Percentiles rank a stretch among this genome's conserved stretches.
Evolutionary conservation across 2,888 invertebrate genomes (phyloP).

Genomic region (Nasonia oneida): DNA sequence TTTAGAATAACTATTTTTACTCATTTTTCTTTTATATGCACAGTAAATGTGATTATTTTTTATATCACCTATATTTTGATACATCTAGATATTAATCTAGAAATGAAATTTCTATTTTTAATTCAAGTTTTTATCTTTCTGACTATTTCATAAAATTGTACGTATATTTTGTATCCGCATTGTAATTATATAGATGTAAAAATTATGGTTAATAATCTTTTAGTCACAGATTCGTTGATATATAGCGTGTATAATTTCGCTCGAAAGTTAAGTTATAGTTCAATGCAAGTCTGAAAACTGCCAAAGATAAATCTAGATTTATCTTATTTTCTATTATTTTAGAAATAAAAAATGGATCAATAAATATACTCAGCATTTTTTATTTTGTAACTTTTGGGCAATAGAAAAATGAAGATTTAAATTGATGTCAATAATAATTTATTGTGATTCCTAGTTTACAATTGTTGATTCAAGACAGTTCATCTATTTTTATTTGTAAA

Average conservation of each 20-base stretch:
- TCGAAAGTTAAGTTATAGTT: constrained; percentile 43
- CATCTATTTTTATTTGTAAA: constrained; percentile 41
- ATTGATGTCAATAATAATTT: constrained; percentile 20
- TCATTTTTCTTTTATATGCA: neutral
- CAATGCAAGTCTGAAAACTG: constrained; percentile 60
- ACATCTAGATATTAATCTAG: constrained; percentile 7
- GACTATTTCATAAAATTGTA: neutral
- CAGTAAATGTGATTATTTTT: neutral
- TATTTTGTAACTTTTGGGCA: constrained; percentile 2
- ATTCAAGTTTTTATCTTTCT: neutral
- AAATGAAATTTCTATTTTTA: constrained; percentile 3
- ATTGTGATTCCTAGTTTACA: constrained; percentile 49
- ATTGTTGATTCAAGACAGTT: constrained; percentile 21
- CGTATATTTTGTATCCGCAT: neutral
- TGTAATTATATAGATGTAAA: constrained; percentile 1
- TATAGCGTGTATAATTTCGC: constrained; percentile 5
- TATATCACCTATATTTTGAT: neutral
- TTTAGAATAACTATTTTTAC: neutral
- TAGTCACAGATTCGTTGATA: neutral
- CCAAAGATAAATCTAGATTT: constrained; percentile 58
- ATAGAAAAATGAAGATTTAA: neutral
- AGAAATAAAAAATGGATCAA: constrained; percentile 16
- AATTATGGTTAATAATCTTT: neutral
- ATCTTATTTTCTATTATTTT: constrained; percentile 46
- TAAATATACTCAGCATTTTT: constrained; percentile 51